Evolutionary conservation across 2,888 invertebrate species (phyloP), one percentile per base, ranked within the genome.

Genomic region (Erannis defoliaria): DNA sequence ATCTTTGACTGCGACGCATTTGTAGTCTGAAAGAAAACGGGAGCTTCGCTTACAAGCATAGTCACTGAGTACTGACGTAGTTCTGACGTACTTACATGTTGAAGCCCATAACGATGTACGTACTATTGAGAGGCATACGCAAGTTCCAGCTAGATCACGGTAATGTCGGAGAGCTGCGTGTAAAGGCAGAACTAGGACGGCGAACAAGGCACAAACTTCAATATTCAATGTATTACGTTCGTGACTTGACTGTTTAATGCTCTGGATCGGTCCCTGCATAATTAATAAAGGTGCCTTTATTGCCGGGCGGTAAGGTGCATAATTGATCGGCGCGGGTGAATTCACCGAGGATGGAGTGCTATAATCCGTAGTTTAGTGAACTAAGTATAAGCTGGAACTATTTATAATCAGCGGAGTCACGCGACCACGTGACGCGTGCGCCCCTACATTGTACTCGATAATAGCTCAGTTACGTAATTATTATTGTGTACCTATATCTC

Each of bases 161-260:
- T n/a, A 35, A 26, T 38, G 26, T n/a, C 35, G 26, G 18, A 23
- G 21, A 38, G 18, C 14, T 33, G 14, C n/a, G 6, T 5, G 45
- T 29, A 19, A 43, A 38, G 50, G 21, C 33, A n/a, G 59, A 48
- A 33, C 16, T 48, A 45, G 40, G 48, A 45, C 53, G 12, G 51
- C 12, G 55, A 46, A 55, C 64, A 40, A 18, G 21, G 38, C 50
- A 46, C 51, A 45, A 55, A 55, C 56, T 58, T 50, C 60, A 60
- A 65, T 56, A 59, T 49, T 49, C 61, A 55, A 62, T 62, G 64
- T 67, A 49, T 57, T 58, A 58, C 43, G 57, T 64, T 60, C 64
- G 66, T 67, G 67, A 60, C 64, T 61, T 45, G 58, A 57, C 58
- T 68, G 45, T 58, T 67, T 67, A 67, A 67, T 67, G 60, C 51